Evolutionary conservation across 2,797 vertebrate genomes (phyloP).

Genomic region (Argyrosomus regius): DNA sequence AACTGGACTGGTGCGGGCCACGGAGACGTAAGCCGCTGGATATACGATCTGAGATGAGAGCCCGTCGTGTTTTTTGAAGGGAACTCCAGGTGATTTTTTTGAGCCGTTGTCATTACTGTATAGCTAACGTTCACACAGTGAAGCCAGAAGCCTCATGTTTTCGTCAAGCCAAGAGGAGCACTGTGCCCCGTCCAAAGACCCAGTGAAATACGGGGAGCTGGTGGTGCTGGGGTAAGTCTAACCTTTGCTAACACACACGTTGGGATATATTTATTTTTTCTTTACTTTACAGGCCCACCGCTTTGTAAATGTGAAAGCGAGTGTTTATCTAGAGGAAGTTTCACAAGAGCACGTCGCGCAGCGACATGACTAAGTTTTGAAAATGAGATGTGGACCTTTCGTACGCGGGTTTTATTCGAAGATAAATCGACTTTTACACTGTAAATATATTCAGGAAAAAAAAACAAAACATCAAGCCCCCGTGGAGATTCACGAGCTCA

Average conservation of each 20-base stretch:
- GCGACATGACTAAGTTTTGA: conserved; percentile 24
- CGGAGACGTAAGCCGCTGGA: conserved; percentile 6
- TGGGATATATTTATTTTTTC: not conserved
- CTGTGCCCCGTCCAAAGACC: conserved; percentile 94
- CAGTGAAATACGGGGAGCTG: conserved; percentile 96
- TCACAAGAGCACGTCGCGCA: conserved; percentile 27
- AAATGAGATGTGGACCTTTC: not conserved
- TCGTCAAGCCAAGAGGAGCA: conserved; percentile 93
- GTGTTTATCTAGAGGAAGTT: conserved; percentile 58
- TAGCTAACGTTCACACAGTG: conserved; percentile 63
- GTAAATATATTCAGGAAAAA: not conserved
- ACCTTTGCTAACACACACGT: not conserved
- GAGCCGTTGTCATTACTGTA: conserved; percentile 68
- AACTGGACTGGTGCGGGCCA: conserved; percentile 6
- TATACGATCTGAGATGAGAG: conserved; percentile 67
- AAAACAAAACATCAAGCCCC: conserved; percentile 16
- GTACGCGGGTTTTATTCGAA: not conserved
- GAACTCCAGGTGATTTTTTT: conserved; percentile 42
- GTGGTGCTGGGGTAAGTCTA: conserved; percentile 95
- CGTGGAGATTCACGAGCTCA: conserved; percentile 69
- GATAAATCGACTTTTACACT: not conserved
- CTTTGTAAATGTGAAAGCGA: not conserved
- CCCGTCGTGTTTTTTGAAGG: conserved; percentile 68
- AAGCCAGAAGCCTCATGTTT: conserved; percentile 91
- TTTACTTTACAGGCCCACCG: not conserved